Evolutionary conservation across 2,113 vertebrate genomes (phyloP).

Genomic region (Gambusia affinis): DNA sequence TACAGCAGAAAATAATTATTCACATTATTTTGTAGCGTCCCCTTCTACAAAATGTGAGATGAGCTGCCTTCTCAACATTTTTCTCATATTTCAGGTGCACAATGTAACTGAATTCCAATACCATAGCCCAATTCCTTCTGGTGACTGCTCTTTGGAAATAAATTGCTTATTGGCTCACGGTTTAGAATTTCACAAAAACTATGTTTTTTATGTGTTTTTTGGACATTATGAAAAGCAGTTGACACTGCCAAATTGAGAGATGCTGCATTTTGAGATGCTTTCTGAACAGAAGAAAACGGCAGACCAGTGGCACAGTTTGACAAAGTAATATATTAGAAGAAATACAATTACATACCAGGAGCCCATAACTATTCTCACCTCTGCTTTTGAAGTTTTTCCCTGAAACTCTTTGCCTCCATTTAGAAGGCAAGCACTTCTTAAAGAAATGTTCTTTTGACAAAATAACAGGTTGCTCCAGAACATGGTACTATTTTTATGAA

Average conservation of each 20-base stretch:
- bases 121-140: not conserved
- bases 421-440: not conserved
- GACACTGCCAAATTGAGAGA: not conserved
- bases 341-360: not conserved
- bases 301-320: constrained; percentile 1
- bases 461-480: not conserved
- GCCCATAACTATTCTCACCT: not conserved
- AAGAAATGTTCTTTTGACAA: not conserved
- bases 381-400: not conserved
- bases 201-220: not conserved
- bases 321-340: not conserved
- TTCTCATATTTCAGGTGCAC: not conserved
- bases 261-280: not conserved
- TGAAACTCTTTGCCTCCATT: not conserved
- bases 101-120: not conserved
- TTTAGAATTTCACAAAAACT: too few species aligned
- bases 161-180: not conserved
- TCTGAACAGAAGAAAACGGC: not conserved
- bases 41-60: not conserved
- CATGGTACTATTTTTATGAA: not conserved
- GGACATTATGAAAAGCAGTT: not conserved
- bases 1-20: too few species aligned
- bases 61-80: not conserved
- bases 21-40: not conserved
- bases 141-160: not conserved